Conservation (phyloP, 1,140 invertebrate species). For the Drosophila yakuba region DNA sequence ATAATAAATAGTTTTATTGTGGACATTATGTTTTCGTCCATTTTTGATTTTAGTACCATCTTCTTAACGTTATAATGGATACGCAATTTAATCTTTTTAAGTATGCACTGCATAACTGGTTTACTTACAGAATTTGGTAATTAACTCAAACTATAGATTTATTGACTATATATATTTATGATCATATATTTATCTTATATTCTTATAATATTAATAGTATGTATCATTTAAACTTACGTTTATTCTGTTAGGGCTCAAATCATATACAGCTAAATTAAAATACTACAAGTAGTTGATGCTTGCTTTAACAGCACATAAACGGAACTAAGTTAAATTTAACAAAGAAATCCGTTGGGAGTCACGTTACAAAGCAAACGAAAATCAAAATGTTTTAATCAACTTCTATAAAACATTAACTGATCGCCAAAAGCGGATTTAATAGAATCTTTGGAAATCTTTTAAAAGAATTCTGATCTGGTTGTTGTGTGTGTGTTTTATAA, state of each 20-base stretch:
- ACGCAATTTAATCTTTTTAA: slow-evolving; percentile 44
- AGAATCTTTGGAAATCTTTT: slow-evolving; percentile 8
- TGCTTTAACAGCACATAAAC: slow-evolving; percentile 26
- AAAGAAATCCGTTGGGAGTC: slow-evolving; percentile 7
- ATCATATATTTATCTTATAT: slow-evolving; percentile 12
- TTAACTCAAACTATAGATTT: slow-evolving; percentile 39
- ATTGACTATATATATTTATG: slow-evolving; percentile 7
- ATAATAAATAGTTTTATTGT: slow-evolving; percentile 75
- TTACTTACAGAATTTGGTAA: slow-evolving; percentile 36
- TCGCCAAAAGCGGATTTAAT: not conserved
- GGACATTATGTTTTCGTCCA: slow-evolving; percentile 43
- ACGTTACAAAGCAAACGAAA: not conserved
- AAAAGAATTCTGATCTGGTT: not conserved
- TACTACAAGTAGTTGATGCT: slow-evolving; percentile 44
- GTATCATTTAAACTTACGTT: slow-evolving; percentile 43
- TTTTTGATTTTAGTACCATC: slow-evolving; percentile 34
- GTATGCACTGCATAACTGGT: slow-evolving; percentile 54
- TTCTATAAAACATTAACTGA: not conserved
- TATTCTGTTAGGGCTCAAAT: slow-evolving; percentile 15
- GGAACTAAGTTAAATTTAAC: slow-evolving; percentile 24
- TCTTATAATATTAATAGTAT: slow-evolving; percentile 47
- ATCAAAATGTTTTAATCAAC: slow-evolving; percentile 5
- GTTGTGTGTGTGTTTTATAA: not conserved
- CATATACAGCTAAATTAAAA: slow-evolving; percentile 52
- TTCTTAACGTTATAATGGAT: slow-evolving; percentile 24